Percentiles rank a stretch among this genome's conserved stretches.
Evolutionary conservation across 1,140 invertebrate genomes (phyloP).

Genomic region (Habropoda laboriosa): DNA sequence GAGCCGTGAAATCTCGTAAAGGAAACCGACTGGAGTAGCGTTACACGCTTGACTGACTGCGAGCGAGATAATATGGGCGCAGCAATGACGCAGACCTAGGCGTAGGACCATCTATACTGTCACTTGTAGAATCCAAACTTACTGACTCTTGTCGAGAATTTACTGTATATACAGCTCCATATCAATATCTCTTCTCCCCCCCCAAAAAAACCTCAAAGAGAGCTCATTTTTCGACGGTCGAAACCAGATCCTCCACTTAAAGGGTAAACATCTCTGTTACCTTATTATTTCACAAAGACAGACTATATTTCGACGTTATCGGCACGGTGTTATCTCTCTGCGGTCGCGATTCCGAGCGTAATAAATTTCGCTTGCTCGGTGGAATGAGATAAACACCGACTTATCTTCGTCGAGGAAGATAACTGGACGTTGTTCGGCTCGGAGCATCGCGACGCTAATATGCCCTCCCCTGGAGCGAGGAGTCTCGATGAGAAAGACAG

Average conservation of each 20-base stretch:
- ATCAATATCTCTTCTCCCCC: background rate
- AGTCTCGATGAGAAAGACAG: slow-evolving; percentile 48
- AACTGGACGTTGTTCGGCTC: slow-evolving; percentile 27
- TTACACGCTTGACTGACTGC: too few relatives aligned
- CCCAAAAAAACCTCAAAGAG: background rate
- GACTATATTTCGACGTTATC: slow-evolving; percentile 21
- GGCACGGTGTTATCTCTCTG: background rate
- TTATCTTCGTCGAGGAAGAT: slow-evolving; percentile 34
- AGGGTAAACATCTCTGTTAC: background rate
- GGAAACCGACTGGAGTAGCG: too few relatives aligned
- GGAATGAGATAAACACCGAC: slow-evolving; percentile 47
- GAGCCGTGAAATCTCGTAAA: too few relatives aligned
- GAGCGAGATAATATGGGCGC: too few relatives aligned
- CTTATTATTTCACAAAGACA: background rate
- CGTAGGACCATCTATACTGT: too few relatives aligned
- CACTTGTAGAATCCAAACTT: too few relatives aligned
- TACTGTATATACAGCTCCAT: too few relatives aligned
- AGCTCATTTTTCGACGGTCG: background rate
- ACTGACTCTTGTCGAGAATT: too few relatives aligned
- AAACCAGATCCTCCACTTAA: too few relatives aligned
- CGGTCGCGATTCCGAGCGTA: slow-evolving; percentile 11
- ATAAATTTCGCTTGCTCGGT: slow-evolving; percentile 44
- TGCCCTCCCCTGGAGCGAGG: slow-evolving; percentile 20
- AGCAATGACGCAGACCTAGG: too few relatives aligned
- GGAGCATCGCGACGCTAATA: slow-evolving; percentile 35